Conservation (phyloP, 1,140 invertebrate species). For the Drosophila rhopaloa region DNA sequence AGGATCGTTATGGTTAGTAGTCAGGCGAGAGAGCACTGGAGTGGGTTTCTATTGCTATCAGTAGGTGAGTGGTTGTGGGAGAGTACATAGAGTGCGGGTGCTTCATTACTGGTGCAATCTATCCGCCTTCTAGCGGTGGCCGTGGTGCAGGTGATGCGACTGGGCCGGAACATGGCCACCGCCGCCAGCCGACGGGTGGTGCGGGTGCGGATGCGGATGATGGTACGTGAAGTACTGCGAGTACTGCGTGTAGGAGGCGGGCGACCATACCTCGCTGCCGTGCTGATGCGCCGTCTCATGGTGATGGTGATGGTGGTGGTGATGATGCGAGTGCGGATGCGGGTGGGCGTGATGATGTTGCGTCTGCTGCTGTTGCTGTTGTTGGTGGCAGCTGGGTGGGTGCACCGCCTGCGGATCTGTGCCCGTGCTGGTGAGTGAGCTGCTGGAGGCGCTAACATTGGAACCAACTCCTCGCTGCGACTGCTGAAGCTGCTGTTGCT, state of each 20-base stretch:
- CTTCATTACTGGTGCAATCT: slow-evolving; percentile 60
- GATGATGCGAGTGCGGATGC: slow-evolving; percentile 58
- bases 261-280: slow-evolving; percentile 85
- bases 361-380: slow-evolving; percentile 42
- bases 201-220: slow-evolving; percentile 68
- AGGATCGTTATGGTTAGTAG: slow-evolving; percentile 73
- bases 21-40: slow-evolving; percentile 43
- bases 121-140: slow-evolving; percentile 70
- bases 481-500: slow-evolving; percentile 37
- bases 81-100: slow-evolving; percentile 40
- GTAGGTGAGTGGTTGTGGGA: slow-evolving; percentile 36
- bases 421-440: slow-evolving; percentile 53
- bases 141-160: slow-evolving; percentile 70
- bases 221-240: slow-evolving; percentile 84
- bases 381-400: slow-evolving; percentile 58
- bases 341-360: slow-evolving; percentile 56
- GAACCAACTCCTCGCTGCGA: slow-evolving; percentile 57
- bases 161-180: slow-evolving; percentile 48
- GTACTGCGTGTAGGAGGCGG: slow-evolving; percentile 84
- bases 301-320: slow-evolving; percentile 48
- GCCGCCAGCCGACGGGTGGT: slow-evolving; percentile 63
- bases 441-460: slow-evolving; percentile 67
- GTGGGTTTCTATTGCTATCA: slow-evolving; percentile 26
- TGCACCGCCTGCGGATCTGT: slow-evolving; percentile 51
- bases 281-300: slow-evolving; percentile 47